Evolutionary conservation across 2,888 invertebrate genomes (phyloP).

Genomic region (Pelosia muscerda): DNA sequence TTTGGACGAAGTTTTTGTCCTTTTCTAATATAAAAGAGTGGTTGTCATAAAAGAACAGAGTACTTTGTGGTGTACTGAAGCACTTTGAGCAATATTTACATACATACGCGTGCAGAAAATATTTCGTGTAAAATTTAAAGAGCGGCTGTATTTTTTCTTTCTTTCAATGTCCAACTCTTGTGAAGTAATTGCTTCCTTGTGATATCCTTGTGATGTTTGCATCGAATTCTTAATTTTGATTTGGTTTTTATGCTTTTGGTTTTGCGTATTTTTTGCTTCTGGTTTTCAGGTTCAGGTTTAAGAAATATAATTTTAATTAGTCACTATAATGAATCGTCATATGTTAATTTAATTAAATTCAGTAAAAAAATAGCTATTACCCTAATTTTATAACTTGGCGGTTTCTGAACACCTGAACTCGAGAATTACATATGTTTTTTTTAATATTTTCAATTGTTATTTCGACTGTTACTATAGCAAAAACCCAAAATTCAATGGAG

Average conservation of each 20-base stretch:
- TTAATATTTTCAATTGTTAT: background rate
- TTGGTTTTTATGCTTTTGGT: no score
- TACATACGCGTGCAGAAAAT: conserved; percentile 10
- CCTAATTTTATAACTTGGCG: no score
- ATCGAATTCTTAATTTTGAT: background rate
- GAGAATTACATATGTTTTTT: background rate
- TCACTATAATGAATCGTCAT: no score
- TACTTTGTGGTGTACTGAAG: conserved; percentile 15
- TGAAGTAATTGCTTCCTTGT: background rate
- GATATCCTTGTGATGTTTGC: background rate
- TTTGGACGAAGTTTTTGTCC: conserved; percentile 32
- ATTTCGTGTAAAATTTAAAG: background rate
- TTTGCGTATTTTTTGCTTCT: no score
- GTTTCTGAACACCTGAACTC: no score
- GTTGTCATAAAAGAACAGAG: conserved; percentile 18
- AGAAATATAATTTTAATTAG: no score
- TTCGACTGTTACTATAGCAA: background rate
- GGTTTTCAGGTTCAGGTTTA: no score
- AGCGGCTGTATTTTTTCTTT: background rate
- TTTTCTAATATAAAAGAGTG: conserved; percentile 39
- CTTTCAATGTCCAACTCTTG: background rate
- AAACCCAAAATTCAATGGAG: background rate
- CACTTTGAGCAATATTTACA: conserved; percentile 18
- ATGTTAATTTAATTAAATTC: no score
- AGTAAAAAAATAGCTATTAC: no score